Evolutionary conservation across 1,140 invertebrate species (phyloP).

Genomic region (Drosophila chauvacae): DNA sequence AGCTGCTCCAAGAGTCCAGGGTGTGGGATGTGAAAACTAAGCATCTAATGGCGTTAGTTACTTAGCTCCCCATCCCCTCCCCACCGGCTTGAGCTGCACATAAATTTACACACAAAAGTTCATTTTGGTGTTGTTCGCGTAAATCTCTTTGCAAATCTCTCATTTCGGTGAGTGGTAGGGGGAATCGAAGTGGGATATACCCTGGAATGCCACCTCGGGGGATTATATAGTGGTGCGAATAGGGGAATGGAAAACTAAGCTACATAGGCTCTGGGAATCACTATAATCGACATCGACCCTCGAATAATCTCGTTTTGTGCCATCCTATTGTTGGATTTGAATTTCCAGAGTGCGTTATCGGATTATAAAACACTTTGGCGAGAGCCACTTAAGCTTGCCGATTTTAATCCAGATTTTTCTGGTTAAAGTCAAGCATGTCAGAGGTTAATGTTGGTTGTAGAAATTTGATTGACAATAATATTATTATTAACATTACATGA

Average conservation of each 20-base stretch:
- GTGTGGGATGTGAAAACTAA: conserved; percentile 44
- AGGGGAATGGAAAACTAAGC: neutral
- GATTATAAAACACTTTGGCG: conserved; percentile 2
- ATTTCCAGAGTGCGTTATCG: conserved; percentile 5
- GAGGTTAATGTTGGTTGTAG: neutral
- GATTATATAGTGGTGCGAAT: neutral
- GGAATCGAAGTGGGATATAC: conserved; percentile 27
- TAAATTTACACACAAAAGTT: conserved; percentile 77
- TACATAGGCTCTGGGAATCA: neutral
- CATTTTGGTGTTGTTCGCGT: conserved; percentile 68
- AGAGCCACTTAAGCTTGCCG: neutral
- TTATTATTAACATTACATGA: too few relatives aligned
- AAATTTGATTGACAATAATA: neutral
- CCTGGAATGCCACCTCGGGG: neutral
- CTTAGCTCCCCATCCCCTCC: conserved; percentile 37
- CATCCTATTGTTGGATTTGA: neutral
- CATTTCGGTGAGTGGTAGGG: conserved; percentile 46
- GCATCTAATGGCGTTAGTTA: conserved; percentile 75
- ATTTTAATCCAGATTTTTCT: neutral
- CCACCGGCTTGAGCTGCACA: conserved; percentile 42
- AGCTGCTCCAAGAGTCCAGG: conserved; percentile 6
- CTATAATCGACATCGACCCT: neutral
- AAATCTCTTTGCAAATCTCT: conserved; percentile 77
- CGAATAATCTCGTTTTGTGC: neutral
- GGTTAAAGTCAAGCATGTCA: neutral